Conservation (phyloP, 1,140 invertebrate species). For the Drosophila ambigua region DNA sequence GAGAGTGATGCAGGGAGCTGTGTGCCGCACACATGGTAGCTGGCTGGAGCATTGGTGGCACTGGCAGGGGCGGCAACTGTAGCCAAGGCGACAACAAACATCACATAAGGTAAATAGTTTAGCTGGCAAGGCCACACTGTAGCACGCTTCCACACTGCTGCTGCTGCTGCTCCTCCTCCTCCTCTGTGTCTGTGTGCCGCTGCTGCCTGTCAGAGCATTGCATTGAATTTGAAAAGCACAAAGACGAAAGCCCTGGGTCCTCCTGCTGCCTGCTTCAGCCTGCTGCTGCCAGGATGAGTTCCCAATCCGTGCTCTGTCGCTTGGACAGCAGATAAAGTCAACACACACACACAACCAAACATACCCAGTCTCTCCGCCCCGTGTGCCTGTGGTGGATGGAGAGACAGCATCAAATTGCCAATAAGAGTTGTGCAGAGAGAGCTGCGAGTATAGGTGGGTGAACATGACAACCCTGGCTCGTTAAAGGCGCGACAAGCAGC, state of each 20-base stretch:
- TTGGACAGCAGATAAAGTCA: conserved; percentile 50
- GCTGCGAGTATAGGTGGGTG: background rate
- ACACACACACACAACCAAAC: conserved; percentile 15
- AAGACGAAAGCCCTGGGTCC: conserved; percentile 11
- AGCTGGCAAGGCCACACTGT: conserved; percentile 50
- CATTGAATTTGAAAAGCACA: conserved; percentile 74
- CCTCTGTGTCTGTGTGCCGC: background rate
- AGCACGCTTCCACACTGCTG: background rate
- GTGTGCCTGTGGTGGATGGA: too few relatives aligned
- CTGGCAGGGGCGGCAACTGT: conserved; percentile 33
- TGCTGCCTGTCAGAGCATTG: conserved; percentile 44
- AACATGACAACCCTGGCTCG: conserved; percentile 33
- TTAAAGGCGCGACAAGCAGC: conserved; percentile 20
- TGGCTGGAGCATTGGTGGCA: too few relatives aligned
- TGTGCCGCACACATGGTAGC: background rate
- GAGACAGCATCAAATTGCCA: conserved; percentile 36
- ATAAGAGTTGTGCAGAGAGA: conserved; percentile 5
- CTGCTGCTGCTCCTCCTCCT: too few relatives aligned
- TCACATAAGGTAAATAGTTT: conserved; percentile 66
- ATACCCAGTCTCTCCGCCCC: too few relatives aligned
- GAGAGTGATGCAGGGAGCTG: conserved; percentile 2
- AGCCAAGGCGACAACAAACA: conserved; percentile 58
- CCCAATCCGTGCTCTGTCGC: conserved; percentile 48
- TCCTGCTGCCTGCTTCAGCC: background rate
- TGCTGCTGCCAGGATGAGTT: conserved; percentile 3